A percentile compares a stretch with the other conserved stretches of the same genome.
Conservation (phyloP, 1,140 invertebrate genomes). For the Metaphire vulgaris region DNA sequence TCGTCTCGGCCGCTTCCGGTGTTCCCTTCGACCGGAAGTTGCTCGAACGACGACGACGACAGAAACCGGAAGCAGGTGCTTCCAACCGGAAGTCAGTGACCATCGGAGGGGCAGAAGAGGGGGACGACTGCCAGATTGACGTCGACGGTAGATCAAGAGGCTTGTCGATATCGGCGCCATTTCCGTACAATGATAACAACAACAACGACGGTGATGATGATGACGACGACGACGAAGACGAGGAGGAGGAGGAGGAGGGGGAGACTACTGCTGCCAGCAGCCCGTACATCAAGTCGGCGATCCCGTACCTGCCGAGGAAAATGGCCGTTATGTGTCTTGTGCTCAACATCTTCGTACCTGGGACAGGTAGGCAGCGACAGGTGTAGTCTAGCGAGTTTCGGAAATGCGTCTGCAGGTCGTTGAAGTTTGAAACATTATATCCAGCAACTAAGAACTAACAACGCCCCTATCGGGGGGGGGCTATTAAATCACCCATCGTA, state of each 20-base stretch:
- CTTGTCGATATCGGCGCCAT: not conserved
- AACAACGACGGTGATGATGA: not conserved
- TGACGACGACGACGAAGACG: not conserved
- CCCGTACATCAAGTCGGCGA: conserved; percentile 76
- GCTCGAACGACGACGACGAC: not conserved
- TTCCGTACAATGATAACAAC: too few relatives aligned
- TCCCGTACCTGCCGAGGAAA: conserved; percentile 74
- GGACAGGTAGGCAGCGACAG: conserved; percentile 73
- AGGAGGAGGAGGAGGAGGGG: not conserved
- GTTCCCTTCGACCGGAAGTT: not conserved
- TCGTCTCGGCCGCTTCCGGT: not conserved
- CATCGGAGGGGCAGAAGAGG: not conserved
- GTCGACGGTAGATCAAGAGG: not conserved
- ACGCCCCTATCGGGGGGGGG: too few relatives aligned
- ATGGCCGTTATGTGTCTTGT: conserved; percentile 78
- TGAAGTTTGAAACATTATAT: too few relatives aligned
- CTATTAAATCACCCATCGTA: too few relatives aligned
- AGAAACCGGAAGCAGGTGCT: not conserved
- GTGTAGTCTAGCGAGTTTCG: too few relatives aligned
- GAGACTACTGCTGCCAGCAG: conserved; percentile 51
- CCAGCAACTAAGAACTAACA: too few relatives aligned
- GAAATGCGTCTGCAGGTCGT: too few relatives aligned
- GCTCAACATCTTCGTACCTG: conserved; percentile 76
- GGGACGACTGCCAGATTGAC: not conserved
- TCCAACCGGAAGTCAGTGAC: not conserved